Evolutionary conservation across 2,113 vertebrate genomes (phyloP).

Genomic region (Agapornis roseicollis): DNA sequence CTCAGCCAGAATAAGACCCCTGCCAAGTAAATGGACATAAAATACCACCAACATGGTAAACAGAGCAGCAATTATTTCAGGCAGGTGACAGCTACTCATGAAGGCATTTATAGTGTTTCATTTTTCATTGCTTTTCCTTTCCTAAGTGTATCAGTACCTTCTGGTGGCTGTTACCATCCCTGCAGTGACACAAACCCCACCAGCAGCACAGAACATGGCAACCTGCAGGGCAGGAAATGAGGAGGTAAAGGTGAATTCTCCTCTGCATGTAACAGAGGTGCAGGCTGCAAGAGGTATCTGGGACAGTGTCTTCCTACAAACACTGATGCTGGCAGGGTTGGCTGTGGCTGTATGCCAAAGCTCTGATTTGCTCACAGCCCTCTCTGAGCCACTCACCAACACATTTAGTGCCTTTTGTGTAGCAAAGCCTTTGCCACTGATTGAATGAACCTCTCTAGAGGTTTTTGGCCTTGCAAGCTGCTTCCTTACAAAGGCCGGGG

Average conservation of each 20-base stretch:
- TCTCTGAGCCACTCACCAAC: not conserved
- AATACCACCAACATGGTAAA: not conserved
- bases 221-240: not conserved
- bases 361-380: not conserved
- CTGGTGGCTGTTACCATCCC: not conserved
- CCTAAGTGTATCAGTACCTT: not conserved
- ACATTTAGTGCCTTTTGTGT: not conserved
- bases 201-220: rapidly evolving
- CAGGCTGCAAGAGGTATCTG: not conserved
- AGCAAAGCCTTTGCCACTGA: not conserved
- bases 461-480: not conserved
- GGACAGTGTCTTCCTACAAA: not conserved
- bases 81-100: not conserved
- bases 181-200: not conserved
- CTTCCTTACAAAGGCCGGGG: not conserved
- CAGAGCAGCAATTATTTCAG: not conserved
- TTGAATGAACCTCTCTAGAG: not conserved
- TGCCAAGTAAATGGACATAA: not conserved
- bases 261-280: not conserved
- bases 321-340: not conserved
- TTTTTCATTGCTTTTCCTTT: not conserved
- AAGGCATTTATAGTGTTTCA: not conserved
- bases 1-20: not conserved
- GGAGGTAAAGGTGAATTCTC: not conserved
- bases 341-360: not conserved